Base-by-base conservation (phyloP, 2,888 invertebrate species). In the Tetramorium bicarinatum region DNA sequence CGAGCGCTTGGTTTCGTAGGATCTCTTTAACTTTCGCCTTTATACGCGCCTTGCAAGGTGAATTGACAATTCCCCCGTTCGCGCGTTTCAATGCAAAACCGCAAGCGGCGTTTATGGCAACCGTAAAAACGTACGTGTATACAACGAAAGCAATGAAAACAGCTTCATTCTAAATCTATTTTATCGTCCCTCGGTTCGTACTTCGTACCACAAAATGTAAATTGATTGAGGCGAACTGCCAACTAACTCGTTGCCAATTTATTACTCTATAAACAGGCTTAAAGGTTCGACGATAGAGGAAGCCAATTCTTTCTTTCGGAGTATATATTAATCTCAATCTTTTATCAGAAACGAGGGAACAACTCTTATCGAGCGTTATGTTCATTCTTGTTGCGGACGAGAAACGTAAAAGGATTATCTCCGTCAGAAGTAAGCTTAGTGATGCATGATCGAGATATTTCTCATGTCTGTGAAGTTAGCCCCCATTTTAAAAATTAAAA, bases 381-480 rank as follows among this genome's bases (percentile, higher is more conserved):
- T 82, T 56, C 62, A 25, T 61, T 71, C 64, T 74, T 77, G 59
- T 82, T 82, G 74, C 85, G 61, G 49, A 11, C 44, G 67, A 49
- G 44, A 82, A 85, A 83, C 67, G 67, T 54, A 67, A 79, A 61
- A 47, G 67, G 67, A 74, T 82, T 82, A 72, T 52, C 56, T 72
- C 52, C 66, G 54, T 44, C 64, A 47, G 59, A 56, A 34, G 61
- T 77, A 18, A 38, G 9, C 74, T 77, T 44, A 21, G n/a, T 71
- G 74, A 34, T 76, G 61, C 52, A 59, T 72, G 79, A 83, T 91
- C 85, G 61, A 84, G 85, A 91, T 89, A 85, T 91, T 83, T 81
- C 87, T 91, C 89, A 89, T 89, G 91, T 91, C n/a, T n/a, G n/a
- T n/a, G n/a, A n/a, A n/a, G n/a, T n/a, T n/a, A n/a, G n/a, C n/a